Conservation (phyloP, 2,888 invertebrate species). For the Drosophila parthenogenetica region DNA sequence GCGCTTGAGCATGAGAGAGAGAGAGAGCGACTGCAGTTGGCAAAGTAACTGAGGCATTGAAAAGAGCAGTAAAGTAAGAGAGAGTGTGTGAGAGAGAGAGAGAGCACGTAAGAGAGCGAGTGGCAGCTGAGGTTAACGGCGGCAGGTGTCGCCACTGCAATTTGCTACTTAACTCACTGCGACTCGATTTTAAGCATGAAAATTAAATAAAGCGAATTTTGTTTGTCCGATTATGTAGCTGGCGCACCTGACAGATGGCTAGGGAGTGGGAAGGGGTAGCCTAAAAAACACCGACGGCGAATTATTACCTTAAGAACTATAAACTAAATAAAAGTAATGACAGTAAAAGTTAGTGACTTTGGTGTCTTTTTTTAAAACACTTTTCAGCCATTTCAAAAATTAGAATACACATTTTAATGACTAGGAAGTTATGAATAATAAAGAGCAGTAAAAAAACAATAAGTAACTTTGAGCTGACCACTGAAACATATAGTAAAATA, state of each 20-base stretch:
- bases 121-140: constrained; percentile 21
- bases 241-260: not conserved
- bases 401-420: no score
- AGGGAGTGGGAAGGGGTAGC: not conserved
- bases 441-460: no score
- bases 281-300: not conserved
- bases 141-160: constrained; percentile 70
- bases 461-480: no score
- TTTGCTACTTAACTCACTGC: constrained; percentile 50
- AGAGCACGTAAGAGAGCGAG: not conserved
- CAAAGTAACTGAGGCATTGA: constrained; percentile 3
- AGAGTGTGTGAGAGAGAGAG: constrained; percentile 4
- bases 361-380: no score
- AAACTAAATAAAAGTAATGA: no score
- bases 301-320: no score
- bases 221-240: constrained; percentile 8
- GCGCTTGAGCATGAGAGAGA: constrained; percentile 32
- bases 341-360: no score
- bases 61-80: not conserved
- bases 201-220: constrained; percentile 41
- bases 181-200: constrained; percentile 25
- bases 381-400: no score
- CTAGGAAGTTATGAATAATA: no score
- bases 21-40: constrained; percentile 1
- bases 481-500: no score